Percentiles rank a stretch among this genome's conserved stretches.
These are phyloP conservation scores for Pavo muticus DNA, from an alignment of 2,113 vertebrate species.

Conservation along the genomic window DNA sequence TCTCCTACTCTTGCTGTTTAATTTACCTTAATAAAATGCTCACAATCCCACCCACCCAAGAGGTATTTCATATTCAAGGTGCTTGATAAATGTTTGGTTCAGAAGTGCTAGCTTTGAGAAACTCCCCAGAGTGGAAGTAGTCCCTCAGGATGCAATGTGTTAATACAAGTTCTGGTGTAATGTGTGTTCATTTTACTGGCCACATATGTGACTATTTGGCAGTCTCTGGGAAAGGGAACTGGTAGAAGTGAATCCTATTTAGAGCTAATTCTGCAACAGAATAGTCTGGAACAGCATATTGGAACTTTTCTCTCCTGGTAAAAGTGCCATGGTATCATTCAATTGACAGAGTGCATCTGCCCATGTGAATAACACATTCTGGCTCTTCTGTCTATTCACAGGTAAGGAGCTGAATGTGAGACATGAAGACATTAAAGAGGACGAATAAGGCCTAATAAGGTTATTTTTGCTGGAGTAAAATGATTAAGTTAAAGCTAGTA, in stretches of 20 bases:
- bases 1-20: conserved; percentile 16
- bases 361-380: not conserved
- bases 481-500: not conserved
- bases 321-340: not conserved
- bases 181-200: not conserved
- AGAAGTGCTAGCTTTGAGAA: not conserved
- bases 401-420: not conserved
- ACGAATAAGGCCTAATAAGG: not conserved
- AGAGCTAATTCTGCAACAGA: not conserved
- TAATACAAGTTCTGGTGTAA: not conserved
- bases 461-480: not conserved
- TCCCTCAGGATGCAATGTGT: not conserved
- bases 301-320: not conserved
- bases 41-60: not conserved
- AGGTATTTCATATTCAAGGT: not conserved
- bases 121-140: not conserved
- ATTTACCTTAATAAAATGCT: conserved; percentile 15
- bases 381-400: not conserved
- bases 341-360: not conserved
- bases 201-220: not conserved
- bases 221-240: not conserved
- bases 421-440: not conserved
- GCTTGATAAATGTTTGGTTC: not conserved
- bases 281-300: not conserved
- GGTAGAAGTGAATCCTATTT: not conserved